Conservation (phyloP, 2,113 vertebrate genomes). For the Sylvia atricapilla region DNA sequence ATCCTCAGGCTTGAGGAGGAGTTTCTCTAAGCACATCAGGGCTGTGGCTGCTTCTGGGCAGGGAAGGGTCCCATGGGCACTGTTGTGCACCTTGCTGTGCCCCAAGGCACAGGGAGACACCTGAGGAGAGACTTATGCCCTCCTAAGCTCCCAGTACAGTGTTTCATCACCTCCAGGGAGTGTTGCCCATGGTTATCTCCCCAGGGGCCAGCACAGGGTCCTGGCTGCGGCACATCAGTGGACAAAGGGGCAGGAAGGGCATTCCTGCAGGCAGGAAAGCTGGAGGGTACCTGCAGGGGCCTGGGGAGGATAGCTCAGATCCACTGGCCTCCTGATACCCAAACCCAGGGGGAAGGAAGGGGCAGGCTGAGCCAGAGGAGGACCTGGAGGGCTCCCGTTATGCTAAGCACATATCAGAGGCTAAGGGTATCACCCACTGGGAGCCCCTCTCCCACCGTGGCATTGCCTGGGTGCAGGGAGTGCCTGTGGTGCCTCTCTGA, state of each 20-base stretch:
- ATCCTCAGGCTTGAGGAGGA: not conserved
- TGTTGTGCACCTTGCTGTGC: not conserved
- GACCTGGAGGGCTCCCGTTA: not conserved
- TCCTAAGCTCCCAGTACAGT: not conserved
- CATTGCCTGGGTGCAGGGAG: rapidly evolving
- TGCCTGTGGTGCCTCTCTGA: rapidly evolving
- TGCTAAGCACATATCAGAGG: not conserved
- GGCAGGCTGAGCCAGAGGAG: not conserved
- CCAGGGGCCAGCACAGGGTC: rapidly evolving
- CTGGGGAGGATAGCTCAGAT: not conserved
- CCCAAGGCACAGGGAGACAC: not conserved
- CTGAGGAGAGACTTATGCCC: not conserved
- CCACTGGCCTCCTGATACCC: not conserved
- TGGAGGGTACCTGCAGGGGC: no score
- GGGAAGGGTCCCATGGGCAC: not conserved
- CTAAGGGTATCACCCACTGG: not conserved
- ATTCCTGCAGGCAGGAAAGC: not conserved
- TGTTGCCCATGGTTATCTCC: not conserved
- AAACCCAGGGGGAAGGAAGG: not conserved
- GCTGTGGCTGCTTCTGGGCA: not conserved
- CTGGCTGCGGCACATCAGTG: not conserved
- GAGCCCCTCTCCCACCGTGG: not conserved
- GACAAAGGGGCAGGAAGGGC: not conserved
- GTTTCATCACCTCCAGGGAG: not conserved
- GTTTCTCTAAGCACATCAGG: not conserved